Conservation (phyloP, 30 jellyfish, hydroid and myxozoan genomes). For the Chrysaora quinquecirrha region DNA sequence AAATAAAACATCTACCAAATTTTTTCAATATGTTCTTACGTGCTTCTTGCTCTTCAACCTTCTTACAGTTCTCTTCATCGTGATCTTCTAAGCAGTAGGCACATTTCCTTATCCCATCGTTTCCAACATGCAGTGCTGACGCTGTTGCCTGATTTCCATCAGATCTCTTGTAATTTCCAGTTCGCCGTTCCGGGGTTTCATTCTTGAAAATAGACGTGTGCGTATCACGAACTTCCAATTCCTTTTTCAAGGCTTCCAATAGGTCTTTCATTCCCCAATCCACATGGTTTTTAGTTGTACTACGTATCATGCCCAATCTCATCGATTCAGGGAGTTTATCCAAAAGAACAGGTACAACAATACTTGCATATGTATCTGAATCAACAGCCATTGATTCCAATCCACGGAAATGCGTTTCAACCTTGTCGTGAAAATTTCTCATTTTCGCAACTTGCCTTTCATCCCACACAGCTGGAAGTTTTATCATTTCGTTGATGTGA, state of each 20-base stretch:
- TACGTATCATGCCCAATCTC: slow-evolving; percentile 5
- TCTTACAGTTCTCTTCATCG: slow-evolving; percentile 2
- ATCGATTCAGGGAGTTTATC: slow-evolving; percentile 9
- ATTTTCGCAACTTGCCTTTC: slow-evolving; percentile 24
- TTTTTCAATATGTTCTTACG: neutral
- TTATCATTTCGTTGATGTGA: slow-evolving; percentile 36
- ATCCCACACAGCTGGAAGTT: neutral
- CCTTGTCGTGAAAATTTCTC: slow-evolving; percentile 1
- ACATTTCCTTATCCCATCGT: slow-evolving; percentile 1
- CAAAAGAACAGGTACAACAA: slow-evolving; percentile 8
- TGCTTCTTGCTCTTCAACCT: neutral
- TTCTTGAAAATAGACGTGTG: neutral
- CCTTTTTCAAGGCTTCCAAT: neutral
- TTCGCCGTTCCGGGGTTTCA: slow-evolving; percentile 12
- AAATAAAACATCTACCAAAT: slow-evolving; percentile 12
- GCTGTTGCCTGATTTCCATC: slow-evolving; percentile 4
- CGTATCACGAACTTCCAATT: slow-evolving; percentile 1
- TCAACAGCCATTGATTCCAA: neutral
- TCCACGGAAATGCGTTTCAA: slow-evolving; percentile 24
- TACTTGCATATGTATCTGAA: slow-evolving; percentile 1
- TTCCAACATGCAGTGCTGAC: neutral
- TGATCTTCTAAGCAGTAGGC: slow-evolving; percentile 21
- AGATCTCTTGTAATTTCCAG: neutral
- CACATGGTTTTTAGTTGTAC: neutral
- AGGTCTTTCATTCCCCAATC: slow-evolving; percentile 8